Conservation (phyloP, 2,888 invertebrate species). For the Andrena flavipes region DNA sequence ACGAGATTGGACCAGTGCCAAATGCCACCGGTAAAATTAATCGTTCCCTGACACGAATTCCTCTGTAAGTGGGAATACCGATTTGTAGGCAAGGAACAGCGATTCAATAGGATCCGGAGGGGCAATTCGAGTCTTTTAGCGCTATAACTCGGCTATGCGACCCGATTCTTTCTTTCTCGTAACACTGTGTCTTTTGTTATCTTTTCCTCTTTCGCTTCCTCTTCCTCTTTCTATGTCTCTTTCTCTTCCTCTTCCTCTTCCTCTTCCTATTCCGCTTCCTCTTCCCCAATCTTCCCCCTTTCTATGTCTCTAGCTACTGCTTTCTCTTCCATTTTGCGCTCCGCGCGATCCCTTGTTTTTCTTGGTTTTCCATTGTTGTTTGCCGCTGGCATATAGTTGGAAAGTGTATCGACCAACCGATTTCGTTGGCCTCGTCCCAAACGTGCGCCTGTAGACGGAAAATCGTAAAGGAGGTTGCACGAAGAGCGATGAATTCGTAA, state of each 20-base stretch:
- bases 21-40: conserved; percentile 81
- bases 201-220: not conserved
- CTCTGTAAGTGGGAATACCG: conserved; percentile 80
- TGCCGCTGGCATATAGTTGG: not conserved
- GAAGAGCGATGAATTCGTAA: not conserved
- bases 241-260: not conserved
- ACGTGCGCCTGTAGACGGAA: not conserved
- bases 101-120: conserved; percentile 16
- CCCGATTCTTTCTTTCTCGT: not conserved
- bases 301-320: not conserved
- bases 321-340: too few relatives aligned
- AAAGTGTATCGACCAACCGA: not conserved
- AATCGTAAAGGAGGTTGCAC: not conserved
- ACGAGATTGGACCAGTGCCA: conserved; percentile 75
- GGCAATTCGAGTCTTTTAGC: not conserved
- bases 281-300: too few relatives aligned
- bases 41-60: conserved; percentile 82
- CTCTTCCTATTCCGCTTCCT: not conserved
- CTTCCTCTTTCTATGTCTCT: not conserved
- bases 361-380: not conserved
- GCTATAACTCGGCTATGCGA: not conserved
- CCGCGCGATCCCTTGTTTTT: not conserved
- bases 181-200: not conserved
- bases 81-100: conserved; percentile 73
- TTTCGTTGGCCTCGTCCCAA: not conserved